These are phyloP conservation scores for Loriculus beryllinus DNA, from an alignment of 2,797 vertebrate genomes.

Conservation along the genomic window DNA sequence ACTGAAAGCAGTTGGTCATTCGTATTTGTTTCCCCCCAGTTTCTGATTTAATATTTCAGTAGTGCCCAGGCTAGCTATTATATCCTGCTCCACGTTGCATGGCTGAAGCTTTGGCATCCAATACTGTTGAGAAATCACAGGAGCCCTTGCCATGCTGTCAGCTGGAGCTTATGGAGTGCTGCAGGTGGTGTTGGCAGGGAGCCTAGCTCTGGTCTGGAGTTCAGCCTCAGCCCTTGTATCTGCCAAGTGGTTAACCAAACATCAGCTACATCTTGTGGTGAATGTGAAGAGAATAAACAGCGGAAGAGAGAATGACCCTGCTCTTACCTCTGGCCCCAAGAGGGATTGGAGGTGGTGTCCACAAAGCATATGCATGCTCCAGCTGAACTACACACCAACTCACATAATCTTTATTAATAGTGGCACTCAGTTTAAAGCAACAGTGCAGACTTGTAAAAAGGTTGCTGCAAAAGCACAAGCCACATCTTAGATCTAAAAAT, in stretches of 20 bases:
- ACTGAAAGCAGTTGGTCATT: background rate
- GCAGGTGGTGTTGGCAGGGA: background rate
- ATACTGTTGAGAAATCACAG: background rate
- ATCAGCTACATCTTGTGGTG: background rate
- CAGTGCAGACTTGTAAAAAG: slow-evolving; percentile 35
- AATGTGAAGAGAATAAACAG: background rate
- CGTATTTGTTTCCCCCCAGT: background rate
- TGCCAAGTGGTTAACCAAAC: background rate
- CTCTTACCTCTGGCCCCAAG: background rate
- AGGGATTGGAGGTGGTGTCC: background rate
- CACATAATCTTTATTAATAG: slow-evolving; percentile 41
- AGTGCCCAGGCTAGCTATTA: background rate
- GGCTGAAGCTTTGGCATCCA: background rate
- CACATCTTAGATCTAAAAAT: slow-evolving; percentile 8
- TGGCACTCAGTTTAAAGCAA: background rate
- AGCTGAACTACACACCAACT: background rate
- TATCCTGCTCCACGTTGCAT: background rate
- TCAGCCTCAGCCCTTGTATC: background rate
- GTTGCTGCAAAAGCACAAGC: slow-evolving; percentile 33
- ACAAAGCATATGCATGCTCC: background rate
- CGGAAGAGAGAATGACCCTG: background rate
- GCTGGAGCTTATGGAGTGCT: background rate
- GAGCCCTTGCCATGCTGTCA: background rate
- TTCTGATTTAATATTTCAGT: background rate
- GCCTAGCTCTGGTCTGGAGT: background rate